A percentile compares a stretch with the other conserved stretches of the same genome.
phyloP scores from a whole-genome alignment of 35 echinoderm and acorn worm species.

The Heliocidaris erythrogramma region DNA sequence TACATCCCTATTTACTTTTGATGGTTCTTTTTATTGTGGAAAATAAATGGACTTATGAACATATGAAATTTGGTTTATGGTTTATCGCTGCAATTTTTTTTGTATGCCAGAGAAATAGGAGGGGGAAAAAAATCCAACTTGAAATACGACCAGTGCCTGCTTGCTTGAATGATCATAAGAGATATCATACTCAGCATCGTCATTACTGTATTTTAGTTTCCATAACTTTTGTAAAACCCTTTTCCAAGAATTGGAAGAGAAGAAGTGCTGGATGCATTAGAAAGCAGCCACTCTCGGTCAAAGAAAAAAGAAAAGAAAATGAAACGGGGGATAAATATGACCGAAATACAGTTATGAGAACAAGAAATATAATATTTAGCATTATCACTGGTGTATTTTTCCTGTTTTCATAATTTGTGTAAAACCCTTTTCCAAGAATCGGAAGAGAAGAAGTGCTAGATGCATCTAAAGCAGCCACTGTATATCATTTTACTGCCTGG shows the following conservation, averaged over 20 bases:
- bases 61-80: too few relatives aligned
- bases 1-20: too few relatives aligned
- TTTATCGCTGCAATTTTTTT: too few relatives aligned
- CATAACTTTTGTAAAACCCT: not conserved
- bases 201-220: not conserved
- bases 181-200: not conserved
- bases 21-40: too few relatives aligned
- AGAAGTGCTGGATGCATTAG: not conserved
- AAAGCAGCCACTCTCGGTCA: too few relatives aligned
- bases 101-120: not conserved
- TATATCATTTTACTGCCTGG: not conserved
- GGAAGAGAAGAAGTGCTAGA: not conserved
- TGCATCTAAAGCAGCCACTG: not conserved
- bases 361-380: too few relatives aligned
- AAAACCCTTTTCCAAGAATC: not conserved
- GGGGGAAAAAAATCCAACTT: not conserved
- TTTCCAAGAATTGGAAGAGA: not conserved
- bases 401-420: not conserved
- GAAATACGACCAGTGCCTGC: not conserved
- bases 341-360: too few relatives aligned
- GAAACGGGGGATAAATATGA: too few relatives aligned
- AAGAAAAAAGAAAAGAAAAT: too few relatives aligned
- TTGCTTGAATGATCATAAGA: not conserved
- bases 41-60: too few relatives aligned
- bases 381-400: not conserved